Conservation (phyloP, 2,113 vertebrate species). For the Campylomormyrus tamandua region DNA sequence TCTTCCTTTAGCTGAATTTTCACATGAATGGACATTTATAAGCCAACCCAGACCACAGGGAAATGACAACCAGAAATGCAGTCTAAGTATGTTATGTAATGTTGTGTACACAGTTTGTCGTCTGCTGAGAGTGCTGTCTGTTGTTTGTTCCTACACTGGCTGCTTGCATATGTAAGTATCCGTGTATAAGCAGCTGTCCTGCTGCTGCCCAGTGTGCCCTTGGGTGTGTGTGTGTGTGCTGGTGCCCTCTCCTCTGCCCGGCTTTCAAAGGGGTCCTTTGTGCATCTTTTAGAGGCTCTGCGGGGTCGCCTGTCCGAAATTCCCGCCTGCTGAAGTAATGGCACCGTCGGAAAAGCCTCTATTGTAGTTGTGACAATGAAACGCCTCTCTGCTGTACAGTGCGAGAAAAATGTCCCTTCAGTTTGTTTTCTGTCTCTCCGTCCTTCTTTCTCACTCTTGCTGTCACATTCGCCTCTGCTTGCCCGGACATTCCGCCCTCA, state of each 20-base stretch:
- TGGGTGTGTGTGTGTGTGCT: slow-evolving; percentile 47
- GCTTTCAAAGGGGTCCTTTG: slow-evolving; percentile 64
- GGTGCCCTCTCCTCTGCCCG: slow-evolving; percentile 51
- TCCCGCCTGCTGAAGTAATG: slow-evolving; percentile 73
- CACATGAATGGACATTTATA: background rate
- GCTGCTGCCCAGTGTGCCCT: slow-evolving; percentile 44
- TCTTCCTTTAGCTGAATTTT: background rate
- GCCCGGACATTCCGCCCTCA: slow-evolving; percentile 66
- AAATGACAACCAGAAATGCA: background rate
- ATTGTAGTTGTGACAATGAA: slow-evolving; percentile 74
- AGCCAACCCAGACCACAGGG: background rate
- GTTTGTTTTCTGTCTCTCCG: slow-evolving; percentile 62
- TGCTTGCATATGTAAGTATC: slow-evolving; percentile 35
- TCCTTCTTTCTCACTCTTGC: slow-evolving; percentile 62
- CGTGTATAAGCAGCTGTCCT: slow-evolving; percentile 44
- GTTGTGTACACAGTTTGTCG: background rate
- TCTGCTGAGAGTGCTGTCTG: slow-evolving; percentile 27
- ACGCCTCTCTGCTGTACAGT: slow-evolving; percentile 64
- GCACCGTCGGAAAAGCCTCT: slow-evolving; percentile 69
- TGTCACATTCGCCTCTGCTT: slow-evolving; percentile 62
- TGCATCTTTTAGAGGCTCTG: slow-evolving; percentile 52
- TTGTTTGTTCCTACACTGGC: slow-evolving; percentile 40
- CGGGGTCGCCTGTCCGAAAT: slow-evolving; percentile 70
- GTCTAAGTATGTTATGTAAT: background rate
- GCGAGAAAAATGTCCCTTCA: slow-evolving; percentile 59